These are phyloP conservation scores for Megaceryle maxima DNA, from an alignment of 2,113 vertebrate species.

Conservation along the genomic window DNA sequence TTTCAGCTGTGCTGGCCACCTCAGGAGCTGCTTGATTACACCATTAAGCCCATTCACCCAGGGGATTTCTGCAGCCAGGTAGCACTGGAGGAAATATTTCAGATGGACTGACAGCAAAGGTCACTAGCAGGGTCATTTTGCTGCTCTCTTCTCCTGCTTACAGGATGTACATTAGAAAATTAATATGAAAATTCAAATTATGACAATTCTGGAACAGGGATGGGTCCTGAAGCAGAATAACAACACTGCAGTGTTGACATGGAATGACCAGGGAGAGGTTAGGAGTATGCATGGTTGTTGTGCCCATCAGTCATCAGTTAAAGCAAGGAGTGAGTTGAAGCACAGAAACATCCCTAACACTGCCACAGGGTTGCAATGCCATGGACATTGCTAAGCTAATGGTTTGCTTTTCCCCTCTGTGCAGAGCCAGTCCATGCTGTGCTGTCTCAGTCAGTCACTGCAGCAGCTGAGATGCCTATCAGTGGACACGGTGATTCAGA, in stretches of 20 bases:
- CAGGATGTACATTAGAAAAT: background rate
- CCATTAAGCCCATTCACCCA: background rate
- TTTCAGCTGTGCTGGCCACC: background rate
- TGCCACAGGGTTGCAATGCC: background rate
- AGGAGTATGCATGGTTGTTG: background rate
- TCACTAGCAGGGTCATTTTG: background rate
- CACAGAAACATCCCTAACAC: background rate
- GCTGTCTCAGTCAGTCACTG: fast-evolving
- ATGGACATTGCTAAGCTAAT: background rate
- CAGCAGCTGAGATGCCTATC: background rate
- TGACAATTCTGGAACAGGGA: background rate
- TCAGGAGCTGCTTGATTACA: background rate
- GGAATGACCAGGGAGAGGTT: background rate
- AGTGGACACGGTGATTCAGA: fast-evolving
- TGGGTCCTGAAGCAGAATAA: background rate
- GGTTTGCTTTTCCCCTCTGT: background rate
- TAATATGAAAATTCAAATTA: background rate
- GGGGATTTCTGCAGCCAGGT: background rate
- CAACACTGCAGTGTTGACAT: background rate
- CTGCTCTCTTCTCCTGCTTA: background rate
- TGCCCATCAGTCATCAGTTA: background rate
- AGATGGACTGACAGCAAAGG: background rate
- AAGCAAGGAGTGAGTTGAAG: background rate
- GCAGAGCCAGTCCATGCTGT: background rate
- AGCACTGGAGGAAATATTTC: background rate